Percentiles rank a stretch among this genome's conserved stretches.
These are phyloP conservation scores for Bujurquina vittata DNA, from an alignment of 2,113 vertebrate genomes.

Conservation along the genomic window DNA sequence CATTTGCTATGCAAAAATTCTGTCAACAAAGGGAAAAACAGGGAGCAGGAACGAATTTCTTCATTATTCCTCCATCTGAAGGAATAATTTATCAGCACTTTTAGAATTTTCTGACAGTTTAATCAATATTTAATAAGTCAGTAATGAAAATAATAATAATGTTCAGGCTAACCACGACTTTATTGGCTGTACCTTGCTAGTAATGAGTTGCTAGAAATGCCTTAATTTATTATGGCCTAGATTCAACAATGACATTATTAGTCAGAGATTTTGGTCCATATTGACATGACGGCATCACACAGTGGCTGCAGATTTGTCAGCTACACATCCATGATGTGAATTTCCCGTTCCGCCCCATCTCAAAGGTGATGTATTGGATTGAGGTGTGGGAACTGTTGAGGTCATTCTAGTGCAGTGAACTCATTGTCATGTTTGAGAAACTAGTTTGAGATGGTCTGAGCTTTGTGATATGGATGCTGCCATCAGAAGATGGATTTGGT, in stretches of 20 bases:
- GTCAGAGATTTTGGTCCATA: neutral
- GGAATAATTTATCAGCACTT: neutral
- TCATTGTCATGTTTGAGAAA: no score
- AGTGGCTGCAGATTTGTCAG: no score
- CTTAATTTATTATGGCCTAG: neutral
- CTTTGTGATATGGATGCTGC: no score
- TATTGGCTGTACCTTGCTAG: neutral
- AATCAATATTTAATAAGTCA: neutral
- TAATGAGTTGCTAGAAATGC: neutral
- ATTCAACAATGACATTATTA: neutral
- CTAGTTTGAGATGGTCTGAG: no score
- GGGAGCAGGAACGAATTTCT: neutral
- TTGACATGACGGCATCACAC: no score
- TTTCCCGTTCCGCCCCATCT: no score
- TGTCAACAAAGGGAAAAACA: neutral
- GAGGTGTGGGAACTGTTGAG: no score
- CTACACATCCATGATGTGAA: no score
- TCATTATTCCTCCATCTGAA: neutral
- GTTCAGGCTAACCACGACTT: neutral
- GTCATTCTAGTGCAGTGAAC: no score
- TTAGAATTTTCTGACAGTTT: neutral
- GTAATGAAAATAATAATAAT: conserved; percentile 3
- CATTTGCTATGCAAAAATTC: neutral
- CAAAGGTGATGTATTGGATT: no score
- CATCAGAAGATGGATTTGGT: no score